A percentile compares a stretch with the other conserved stretches of the same genome.
These are phyloP conservation scores for Poecilia wingei DNA, from an alignment of 2,797 vertebrate species.

Conservation along the genomic window DNA sequence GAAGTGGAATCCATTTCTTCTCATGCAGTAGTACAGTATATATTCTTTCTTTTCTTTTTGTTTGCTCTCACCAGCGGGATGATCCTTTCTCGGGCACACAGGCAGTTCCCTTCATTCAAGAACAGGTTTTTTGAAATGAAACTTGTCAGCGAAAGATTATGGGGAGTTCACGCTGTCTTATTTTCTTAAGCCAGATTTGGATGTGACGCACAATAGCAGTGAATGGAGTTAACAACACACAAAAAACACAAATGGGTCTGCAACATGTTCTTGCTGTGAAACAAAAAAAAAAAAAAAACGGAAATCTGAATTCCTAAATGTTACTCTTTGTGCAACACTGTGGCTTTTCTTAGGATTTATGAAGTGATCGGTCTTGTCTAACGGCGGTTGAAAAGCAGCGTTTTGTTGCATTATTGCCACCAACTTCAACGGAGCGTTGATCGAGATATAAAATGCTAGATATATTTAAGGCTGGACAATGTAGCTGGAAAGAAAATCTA, in stretches of 20 bases:
- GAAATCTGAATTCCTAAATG: neutral
- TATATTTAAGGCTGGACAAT: no score
- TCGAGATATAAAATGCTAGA: neutral
- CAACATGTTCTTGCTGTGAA: neutral
- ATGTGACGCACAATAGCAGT: conserved; percentile 10
- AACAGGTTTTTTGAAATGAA: conserved; percentile 52
- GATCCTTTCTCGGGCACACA: conserved; percentile 42
- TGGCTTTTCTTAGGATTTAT: neutral
- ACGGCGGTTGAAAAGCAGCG: neutral
- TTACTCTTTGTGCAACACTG: neutral
- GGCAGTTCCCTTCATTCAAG: conserved; percentile 29
- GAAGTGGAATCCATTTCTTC: conserved; percentile 61
- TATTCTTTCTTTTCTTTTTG: conserved; percentile 64
- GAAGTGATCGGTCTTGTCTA: neutral
- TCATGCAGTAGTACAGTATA: conserved; percentile 27
- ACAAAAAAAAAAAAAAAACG: neutral
- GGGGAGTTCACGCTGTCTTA: conserved; percentile 30
- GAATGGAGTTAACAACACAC: conserved; percentile 20
- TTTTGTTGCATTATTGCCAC: neutral
- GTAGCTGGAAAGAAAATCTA: no score
- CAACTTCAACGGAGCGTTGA: neutral
- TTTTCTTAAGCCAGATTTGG: conserved; percentile 42
- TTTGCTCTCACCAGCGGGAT: conserved; percentile 41
- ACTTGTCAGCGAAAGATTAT: conserved; percentile 56
- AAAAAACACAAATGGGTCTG: conserved; percentile 3